Evolutionary conservation across 2,888 invertebrate genomes (phyloP).

Genomic region (Nemurella pictetii): DNA sequence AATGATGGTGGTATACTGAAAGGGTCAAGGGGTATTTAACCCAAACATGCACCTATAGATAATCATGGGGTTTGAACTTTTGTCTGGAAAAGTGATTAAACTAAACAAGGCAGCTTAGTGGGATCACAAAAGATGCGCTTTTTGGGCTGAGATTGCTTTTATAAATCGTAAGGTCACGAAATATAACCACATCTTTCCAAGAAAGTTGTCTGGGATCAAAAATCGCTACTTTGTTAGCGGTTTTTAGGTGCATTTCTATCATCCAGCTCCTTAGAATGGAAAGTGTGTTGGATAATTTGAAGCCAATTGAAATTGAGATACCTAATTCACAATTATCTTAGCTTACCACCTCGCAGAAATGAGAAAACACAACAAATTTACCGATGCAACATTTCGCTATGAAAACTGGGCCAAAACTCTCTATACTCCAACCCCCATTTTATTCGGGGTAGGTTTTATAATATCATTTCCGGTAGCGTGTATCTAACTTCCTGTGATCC

Average conservation of each 20-base stretch:
- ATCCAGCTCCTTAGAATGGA: not conserved
- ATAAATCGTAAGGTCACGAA: not conserved
- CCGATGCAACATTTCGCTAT: not conserved
- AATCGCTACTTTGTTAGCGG: not conserved
- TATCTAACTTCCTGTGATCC: constrained; percentile 2
- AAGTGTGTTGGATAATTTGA: not conserved
- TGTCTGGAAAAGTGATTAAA: not conserved
- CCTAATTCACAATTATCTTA: not conserved
- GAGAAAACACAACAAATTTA: not conserved
- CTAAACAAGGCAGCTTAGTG: not conserved
- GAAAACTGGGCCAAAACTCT: not conserved
- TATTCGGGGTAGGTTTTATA: not conserved
- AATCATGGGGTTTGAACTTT: not conserved
- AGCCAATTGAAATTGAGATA: not conserved
- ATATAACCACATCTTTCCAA: not conserved
- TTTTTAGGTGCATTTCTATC: not conserved
- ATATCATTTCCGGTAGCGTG: constrained; percentile 14
- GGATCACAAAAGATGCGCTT: not conserved
- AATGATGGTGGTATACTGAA: constrained; percentile 11
- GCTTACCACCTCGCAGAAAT: not conserved
- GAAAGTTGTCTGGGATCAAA: not conserved
- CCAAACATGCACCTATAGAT: not conserved
- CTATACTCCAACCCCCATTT: not conserved
- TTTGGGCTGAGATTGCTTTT: not conserved
- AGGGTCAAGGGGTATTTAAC: constrained; percentile 12